phyloP scores from a whole-genome alignment of 2,113 vertebrate species.

The Pampusana beccarii region DNA sequence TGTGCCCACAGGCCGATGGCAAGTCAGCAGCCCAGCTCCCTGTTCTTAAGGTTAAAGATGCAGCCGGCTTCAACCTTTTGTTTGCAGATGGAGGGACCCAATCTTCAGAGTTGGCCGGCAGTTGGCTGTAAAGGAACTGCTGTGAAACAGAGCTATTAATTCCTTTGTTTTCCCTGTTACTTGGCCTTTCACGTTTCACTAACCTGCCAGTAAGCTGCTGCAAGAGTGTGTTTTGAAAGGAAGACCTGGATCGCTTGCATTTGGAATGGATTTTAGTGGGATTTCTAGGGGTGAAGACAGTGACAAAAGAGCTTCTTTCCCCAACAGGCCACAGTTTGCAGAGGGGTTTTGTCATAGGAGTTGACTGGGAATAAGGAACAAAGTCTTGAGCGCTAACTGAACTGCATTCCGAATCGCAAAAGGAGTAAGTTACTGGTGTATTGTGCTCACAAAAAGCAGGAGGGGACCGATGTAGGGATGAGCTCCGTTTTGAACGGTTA shows the following conservation, averaged over 20 bases:
- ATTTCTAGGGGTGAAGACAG: slow-evolving; percentile 32
- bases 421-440: slow-evolving; percentile 11
- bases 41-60: not conserved
- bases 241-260: slow-evolving; percentile 23
- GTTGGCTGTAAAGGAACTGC: not conserved
- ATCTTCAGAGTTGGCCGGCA: slow-evolving; percentile 12
- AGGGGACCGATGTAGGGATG: not conserved
- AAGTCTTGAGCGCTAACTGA: slow-evolving; percentile 60
- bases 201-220: slow-evolving; percentile 23
- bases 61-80: slow-evolving; percentile 8
- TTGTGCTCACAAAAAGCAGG: not conserved
- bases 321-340: not conserved
- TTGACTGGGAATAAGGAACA: slow-evolving; percentile 80
- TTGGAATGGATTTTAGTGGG: slow-evolving; percentile 23
- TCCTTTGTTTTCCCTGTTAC: not conserved
- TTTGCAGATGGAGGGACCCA: slow-evolving; percentile 48
- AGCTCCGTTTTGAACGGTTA: not conserved
- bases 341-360: slow-evolving; percentile 71
- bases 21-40: not conserved
- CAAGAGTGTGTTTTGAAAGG: slow-evolving; percentile 39
- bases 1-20: not conserved
- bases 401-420: slow-evolving; percentile 29
- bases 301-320: not conserved
- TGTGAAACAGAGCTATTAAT: not conserved
- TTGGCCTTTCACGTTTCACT: not conserved